Evolutionary conservation across 1,140 invertebrate species (phyloP).

Genomic region (Akabosia matsudoensis): DNA sequence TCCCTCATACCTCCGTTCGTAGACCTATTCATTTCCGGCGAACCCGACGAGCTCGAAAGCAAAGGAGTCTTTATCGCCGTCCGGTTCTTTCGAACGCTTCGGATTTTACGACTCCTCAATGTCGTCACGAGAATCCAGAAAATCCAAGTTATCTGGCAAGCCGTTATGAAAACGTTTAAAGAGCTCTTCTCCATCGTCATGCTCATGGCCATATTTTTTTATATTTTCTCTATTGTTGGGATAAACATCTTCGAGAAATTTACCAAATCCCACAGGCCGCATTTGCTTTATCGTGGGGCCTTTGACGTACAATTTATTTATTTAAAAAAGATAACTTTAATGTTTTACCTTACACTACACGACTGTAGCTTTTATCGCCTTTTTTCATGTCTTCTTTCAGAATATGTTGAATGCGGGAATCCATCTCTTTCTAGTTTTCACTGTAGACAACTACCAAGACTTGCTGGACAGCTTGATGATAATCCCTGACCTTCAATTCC

Average conservation of each 20-base stretch:
- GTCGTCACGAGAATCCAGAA: constrained; percentile 48
- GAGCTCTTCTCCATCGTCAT: constrained; percentile 44
- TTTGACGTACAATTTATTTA: no score
- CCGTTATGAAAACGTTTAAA: constrained; percentile 45
- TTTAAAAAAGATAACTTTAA: no score
- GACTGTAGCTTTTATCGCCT: no score
- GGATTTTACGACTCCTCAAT: constrained; percentile 48
- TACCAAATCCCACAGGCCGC: constrained; percentile 24
- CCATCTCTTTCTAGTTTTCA: constrained; percentile 2
- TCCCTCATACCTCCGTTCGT: constrained; percentile 42
- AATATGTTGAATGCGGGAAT: background rate
- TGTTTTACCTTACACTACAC: no score
- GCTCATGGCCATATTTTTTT: constrained; percentile 47
- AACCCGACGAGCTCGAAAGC: background rate
- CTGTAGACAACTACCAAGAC: constrained; percentile 9
- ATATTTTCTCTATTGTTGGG: constrained; percentile 48
- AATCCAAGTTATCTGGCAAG: constrained; percentile 46
- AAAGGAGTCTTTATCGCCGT: constrained; percentile 31
- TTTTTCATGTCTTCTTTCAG: no score
- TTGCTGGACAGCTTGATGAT: background rate
- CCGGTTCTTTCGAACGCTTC: constrained; percentile 46
- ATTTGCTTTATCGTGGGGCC: constrained; percentile 22
- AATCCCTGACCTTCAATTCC: no score
- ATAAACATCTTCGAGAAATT: constrained; percentile 46
- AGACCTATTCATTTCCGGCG: constrained; percentile 30